Conservation (phyloP, 2,113 vertebrate genomes). For the Synodontis membranacea region DNA sequence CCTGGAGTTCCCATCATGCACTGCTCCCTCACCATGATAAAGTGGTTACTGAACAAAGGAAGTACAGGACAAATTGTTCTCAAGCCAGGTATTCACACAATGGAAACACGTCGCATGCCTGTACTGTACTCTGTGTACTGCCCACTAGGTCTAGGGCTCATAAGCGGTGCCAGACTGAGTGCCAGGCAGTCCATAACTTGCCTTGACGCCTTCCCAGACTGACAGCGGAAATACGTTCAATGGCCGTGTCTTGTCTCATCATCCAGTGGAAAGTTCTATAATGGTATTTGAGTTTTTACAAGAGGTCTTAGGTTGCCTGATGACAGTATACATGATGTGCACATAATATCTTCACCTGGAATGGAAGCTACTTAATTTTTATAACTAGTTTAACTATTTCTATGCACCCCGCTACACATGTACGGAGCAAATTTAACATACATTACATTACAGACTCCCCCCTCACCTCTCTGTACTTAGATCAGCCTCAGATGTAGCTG, state of each 20-base stretch:
- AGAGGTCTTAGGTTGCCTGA: neutral
- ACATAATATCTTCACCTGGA: neutral
- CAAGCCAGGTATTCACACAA: constrained; percentile 15
- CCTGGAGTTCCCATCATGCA: neutral
- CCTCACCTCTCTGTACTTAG: neutral
- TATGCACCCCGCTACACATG: neutral
- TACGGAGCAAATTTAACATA: neutral
- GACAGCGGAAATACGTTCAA: neutral
- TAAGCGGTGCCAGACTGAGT: neutral
- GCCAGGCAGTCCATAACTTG: constrained; percentile 3
- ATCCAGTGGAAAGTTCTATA: neutral
- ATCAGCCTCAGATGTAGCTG: neutral
- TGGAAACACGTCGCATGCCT: constrained; percentile 1
- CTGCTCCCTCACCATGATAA: neutral
- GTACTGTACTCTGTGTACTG: constrained; percentile 25
- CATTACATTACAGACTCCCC: neutral
- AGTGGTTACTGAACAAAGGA: neutral
- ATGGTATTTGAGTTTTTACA: neutral
- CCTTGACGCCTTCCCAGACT: neutral
- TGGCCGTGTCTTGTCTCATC: constrained; percentile 3
- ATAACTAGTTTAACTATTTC: neutral
- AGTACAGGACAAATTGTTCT: neutral
- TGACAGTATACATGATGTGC: neutral
- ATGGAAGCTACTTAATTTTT: neutral
- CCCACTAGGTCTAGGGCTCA: neutral